These are phyloP conservation scores for Troides helena DNA, from an alignment of 2,888 invertebrate genomes.

Conservation along the genomic window DNA sequence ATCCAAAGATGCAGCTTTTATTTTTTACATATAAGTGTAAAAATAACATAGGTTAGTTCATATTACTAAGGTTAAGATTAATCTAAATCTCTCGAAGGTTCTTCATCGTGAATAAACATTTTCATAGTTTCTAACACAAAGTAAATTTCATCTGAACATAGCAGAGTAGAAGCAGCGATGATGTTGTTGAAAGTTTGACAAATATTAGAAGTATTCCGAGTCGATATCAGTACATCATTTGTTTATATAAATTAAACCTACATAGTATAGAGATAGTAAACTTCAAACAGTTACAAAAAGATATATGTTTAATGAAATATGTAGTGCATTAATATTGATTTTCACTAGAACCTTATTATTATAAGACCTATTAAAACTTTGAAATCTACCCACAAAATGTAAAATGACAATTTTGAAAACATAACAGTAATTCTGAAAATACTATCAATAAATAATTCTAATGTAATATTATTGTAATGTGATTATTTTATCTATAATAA, in stretches of 20 bases:
- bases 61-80: slow-evolving; percentile 49
- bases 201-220: not conserved
- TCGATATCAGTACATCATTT: not conserved
- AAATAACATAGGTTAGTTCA: slow-evolving; percentile 53
- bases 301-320: not conserved
- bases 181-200: not conserved
- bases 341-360: not conserved
- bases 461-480: not conserved
- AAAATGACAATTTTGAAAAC: not conserved
- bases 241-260: not conserved
- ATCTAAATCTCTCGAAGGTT: slow-evolving; percentile 25
- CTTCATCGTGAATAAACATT: not conserved
- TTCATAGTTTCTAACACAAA: not conserved
- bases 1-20: slow-evolving; percentile 76
- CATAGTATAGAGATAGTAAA: not conserved
- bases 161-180: not conserved
- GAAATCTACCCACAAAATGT: not conserved
- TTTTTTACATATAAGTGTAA: slow-evolving; percentile 65
- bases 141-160: not conserved
- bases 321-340: not conserved
- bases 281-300: not conserved
- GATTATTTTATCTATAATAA: not conserved
- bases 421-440: not conserved
- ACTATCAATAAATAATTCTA: not conserved
- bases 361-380: not conserved